Conservation (phyloP, 2,888 invertebrate species). For the Amiota mariae region DNA sequence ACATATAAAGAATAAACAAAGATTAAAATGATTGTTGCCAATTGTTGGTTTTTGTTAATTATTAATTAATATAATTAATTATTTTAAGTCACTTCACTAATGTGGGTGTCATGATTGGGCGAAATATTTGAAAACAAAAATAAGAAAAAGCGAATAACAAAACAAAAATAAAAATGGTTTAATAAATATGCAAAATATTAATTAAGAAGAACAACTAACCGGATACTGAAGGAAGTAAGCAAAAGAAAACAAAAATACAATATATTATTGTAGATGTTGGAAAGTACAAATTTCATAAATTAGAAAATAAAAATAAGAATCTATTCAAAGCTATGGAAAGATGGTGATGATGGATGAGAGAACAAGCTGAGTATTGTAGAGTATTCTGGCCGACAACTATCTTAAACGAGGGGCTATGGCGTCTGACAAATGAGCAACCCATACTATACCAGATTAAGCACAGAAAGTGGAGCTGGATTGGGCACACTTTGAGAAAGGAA, state of each 20-base stretch:
- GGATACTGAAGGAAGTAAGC: neutral
- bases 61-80: conserved; percentile 10
- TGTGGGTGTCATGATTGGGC: neutral
- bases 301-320: neutral
- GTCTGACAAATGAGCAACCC: too few species aligned
- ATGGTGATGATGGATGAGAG: too few species aligned
- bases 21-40: neutral
- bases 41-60: conserved; percentile 18
- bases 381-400: too few species aligned
- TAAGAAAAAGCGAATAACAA: conserved; percentile 6
- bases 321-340: neutral
- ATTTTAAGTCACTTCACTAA: neutral
- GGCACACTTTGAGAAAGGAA: too few species aligned
- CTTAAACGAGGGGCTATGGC: too few species aligned
- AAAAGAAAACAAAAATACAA: neutral
- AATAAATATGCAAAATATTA: neutral
- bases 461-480: too few species aligned
- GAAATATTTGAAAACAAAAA: conserved; percentile 1
- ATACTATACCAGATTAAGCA: too few species aligned
- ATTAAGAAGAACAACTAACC: neutral
- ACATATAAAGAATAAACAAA: neutral
- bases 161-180: conserved; percentile 6
- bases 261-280: neutral
- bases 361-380: too few species aligned
- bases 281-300: neutral